These are phyloP conservation scores for Chaetoderma sp. DNA, from an alignment of 2,888 invertebrate species.

Conservation along the genomic window DNA sequence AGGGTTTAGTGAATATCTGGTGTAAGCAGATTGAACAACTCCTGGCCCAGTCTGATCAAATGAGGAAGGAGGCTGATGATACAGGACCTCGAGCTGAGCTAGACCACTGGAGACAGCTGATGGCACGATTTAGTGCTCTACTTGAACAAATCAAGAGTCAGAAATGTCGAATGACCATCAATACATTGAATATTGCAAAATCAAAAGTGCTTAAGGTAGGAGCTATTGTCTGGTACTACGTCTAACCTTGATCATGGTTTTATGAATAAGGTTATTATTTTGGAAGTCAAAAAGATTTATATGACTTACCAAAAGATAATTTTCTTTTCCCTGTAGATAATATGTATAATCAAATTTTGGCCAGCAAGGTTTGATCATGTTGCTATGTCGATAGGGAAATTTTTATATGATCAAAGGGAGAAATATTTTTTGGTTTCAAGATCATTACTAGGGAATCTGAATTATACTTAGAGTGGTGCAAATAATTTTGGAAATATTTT, in stretches of 20 bases:
- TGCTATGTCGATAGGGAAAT: no score
- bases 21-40: conserved; percentile 66
- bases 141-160: conserved; percentile 62
- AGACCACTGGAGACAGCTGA: conserved; percentile 66
- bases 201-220: conserved; percentile 60
- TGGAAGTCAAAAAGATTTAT: not conserved
- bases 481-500: no score
- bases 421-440: no score
- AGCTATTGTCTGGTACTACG: not conserved
- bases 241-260: not conserved
- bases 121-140: conserved; percentile 62
- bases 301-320: not conserved
- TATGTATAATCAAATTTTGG: no score
- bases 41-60: conserved; percentile 87
- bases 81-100: conserved; percentile 78
- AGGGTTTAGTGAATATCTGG: conserved; percentile 56
- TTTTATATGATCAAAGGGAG: no score
- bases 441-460: no score
- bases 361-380: no score
- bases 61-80: conserved; percentile 83
- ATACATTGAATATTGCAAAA: conserved; percentile 58
- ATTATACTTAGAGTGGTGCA: no score
- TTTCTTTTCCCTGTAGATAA: no score
- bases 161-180: conserved; percentile 59
- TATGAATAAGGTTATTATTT: not conserved